phyloP scores from a whole-genome alignment of 2,113 vertebrate genomes.

The Salvelinus namaycush region DNA sequence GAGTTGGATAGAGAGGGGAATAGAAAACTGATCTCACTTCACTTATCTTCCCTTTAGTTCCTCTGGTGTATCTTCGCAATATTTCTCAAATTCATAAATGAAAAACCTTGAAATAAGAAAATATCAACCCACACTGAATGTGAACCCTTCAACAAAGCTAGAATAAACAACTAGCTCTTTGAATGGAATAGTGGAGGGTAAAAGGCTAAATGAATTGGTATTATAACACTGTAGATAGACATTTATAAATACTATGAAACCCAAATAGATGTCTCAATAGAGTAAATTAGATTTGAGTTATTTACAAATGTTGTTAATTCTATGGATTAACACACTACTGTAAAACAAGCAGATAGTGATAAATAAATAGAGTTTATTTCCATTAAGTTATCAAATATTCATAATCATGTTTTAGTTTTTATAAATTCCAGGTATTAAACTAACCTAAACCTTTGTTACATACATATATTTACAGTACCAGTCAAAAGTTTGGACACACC shows the following conservation, averaged over 20 bases:
- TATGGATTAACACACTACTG: background rate
- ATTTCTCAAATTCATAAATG: background rate
- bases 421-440: conserved; percentile 60
- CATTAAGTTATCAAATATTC: conserved; percentile 64
- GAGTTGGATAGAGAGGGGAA: background rate
- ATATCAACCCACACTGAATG: background rate
- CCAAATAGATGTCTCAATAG: too few relatives aligned
- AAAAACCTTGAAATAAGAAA: background rate
- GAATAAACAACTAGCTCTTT: background rate
- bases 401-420: conserved; percentile 49
- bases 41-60: conserved; percentile 2
- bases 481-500: too few relatives aligned
- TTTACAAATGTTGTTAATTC: background rate
- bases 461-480: too few relatives aligned
- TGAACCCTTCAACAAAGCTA: background rate
- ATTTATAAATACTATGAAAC: too few relatives aligned
- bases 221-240: too few relatives aligned
- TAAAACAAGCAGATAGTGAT: background rate
- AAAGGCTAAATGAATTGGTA: too few relatives aligned
- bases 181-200: too few relatives aligned
- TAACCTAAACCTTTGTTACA: conserved; percentile 63
- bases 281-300: background rate
- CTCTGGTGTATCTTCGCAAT: background rate
- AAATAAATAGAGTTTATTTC: conserved; percentile 12
- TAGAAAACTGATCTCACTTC: background rate